These are phyloP conservation scores for Drosophila pseudoobscura DNA, from an alignment of 1,140 invertebrate species.

Conservation along the genomic window DNA sequence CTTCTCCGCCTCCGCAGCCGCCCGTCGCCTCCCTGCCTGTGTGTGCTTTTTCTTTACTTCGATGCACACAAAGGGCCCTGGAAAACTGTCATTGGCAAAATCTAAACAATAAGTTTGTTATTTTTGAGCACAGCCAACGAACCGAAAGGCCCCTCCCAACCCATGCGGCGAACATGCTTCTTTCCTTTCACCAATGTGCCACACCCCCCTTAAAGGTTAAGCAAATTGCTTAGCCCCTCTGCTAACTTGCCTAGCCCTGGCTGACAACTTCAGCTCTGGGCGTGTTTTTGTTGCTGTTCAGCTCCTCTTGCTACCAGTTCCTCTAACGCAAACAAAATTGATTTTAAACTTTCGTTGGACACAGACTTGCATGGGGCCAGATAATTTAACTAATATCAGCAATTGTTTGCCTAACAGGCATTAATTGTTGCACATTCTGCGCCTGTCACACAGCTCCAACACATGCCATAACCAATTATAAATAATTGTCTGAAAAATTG, in stretches of 20 bases:
- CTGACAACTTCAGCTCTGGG: conserved; percentile 40
- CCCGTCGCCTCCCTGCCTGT: conserved; percentile 18
- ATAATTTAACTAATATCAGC: conserved; percentile 57
- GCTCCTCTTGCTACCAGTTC: background rate
- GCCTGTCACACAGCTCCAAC: conserved; percentile 16
- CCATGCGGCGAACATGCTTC: background rate
- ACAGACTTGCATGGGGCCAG: conserved; percentile 19
- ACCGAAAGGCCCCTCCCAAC: conserved; percentile 33
- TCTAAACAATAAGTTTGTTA: conserved; percentile 81
- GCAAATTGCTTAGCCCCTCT: conserved; percentile 48
- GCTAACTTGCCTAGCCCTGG: conserved; percentile 3
- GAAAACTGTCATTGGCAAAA: conserved; percentile 75
- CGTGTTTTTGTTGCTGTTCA: conserved; percentile 1
- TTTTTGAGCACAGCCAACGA: conserved; percentile 70
- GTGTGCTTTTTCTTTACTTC: conserved; percentile 69
- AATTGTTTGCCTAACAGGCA: conserved; percentile 45
- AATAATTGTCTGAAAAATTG: conserved; percentile 37
- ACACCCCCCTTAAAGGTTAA: conserved; percentile 35
- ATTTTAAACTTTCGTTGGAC: conserved; percentile 41
- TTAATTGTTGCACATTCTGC: conserved; percentile 53
- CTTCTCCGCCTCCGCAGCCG: no score
- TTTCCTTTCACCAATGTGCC: conserved; percentile 5
- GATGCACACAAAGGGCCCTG: conserved; percentile 61
- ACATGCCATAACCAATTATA: conserved; percentile 37
- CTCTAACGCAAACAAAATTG: conserved; percentile 43